Base-by-base conservation (phyloP, 2,888 invertebrate genomes). In the Eubasilissa splendida region DNA sequence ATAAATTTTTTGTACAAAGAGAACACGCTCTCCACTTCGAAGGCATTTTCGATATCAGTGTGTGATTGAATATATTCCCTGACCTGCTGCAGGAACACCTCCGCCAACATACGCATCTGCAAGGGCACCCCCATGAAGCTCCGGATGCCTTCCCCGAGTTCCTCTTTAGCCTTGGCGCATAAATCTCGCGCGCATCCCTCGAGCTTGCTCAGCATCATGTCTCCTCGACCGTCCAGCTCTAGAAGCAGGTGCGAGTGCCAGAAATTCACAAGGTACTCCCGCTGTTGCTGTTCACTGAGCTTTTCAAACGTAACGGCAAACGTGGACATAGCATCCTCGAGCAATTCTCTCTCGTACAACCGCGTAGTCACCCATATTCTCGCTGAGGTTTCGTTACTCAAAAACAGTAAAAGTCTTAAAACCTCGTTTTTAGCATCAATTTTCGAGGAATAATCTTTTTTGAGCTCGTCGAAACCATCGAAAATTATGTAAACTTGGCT, bases 111-210 rank as follows among this genome's bases (percentile, higher is more conserved):
- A 12, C 42, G n/a, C 12, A 63, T 12, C 11, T 63, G 63, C 31
- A 63, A 31, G 42, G 63, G 63, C 33, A 63, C 63, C 12, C 63
- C 63, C 63, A 63, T 63, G 33, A 63, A 63, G 63, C 4, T 12
- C 33, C 33, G 33, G 9, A 33, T 33, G 12, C 31, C 63, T 63
- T 12, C 12, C 31, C 63, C 9, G 63, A 63, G 63, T 7, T 33
- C 31, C 31, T 33, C 5, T 11, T 22, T 31, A 11, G n/a, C 63
- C 10, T 10, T 11, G 31, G 11, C 5, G 12, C 22, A 33, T 31
- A 63, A 22, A 11, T 33, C 9, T 63, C 12, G 12, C 2, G 63
- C 63, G 8, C 12, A 12, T 7, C 7, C 11, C 11, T 63, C 63
- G 10, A 63, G 63, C 42, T n/a, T 31, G 10, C 31, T 63, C 60